Conservation (phyloP, 2,797 vertebrate species). For the Pelobates cultripes region DNA sequence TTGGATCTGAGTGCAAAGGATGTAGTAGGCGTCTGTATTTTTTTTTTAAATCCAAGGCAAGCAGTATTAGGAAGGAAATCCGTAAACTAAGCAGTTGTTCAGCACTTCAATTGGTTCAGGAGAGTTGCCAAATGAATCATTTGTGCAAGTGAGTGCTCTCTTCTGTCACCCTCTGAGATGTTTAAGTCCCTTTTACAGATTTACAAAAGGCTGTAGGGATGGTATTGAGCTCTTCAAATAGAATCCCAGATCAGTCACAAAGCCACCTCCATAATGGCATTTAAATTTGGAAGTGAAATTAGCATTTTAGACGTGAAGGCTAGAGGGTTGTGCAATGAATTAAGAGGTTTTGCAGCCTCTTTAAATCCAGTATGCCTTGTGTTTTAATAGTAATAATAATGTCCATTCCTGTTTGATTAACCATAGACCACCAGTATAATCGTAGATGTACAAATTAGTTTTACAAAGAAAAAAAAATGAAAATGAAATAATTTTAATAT, state of each 20-base stretch:
- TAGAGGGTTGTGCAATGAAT: not conserved
- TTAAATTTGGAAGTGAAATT: constrained; percentile 7
- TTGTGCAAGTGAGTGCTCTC: constrained; percentile 14
- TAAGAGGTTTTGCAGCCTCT: not conserved
- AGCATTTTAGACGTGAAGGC: not conserved
- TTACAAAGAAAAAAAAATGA: no score
- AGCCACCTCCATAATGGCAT: constrained; percentile 6
- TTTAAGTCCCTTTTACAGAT: not conserved
- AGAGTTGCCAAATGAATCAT: constrained; percentile 8
- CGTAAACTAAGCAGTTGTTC: not conserved
- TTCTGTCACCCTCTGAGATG: not conserved
- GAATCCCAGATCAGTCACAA: not conserved
- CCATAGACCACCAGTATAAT: no score
- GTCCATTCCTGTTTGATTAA: no score
- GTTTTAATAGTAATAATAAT: no score
- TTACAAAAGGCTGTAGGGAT: not conserved
- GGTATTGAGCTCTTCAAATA: not conserved
- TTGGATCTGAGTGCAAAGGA: no score
- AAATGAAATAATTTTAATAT: no score
- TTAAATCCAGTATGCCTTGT: no score
- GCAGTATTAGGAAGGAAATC: constrained; percentile 1
- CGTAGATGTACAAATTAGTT: no score
- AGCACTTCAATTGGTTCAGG: constrained; percentile 3
- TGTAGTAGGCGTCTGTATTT: not conserved
- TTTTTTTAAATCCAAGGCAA: not conserved